These are phyloP conservation scores for Euura saliciscinereae DNA, from an alignment of 1,140 invertebrate genomes.

Conservation along the genomic window DNA sequence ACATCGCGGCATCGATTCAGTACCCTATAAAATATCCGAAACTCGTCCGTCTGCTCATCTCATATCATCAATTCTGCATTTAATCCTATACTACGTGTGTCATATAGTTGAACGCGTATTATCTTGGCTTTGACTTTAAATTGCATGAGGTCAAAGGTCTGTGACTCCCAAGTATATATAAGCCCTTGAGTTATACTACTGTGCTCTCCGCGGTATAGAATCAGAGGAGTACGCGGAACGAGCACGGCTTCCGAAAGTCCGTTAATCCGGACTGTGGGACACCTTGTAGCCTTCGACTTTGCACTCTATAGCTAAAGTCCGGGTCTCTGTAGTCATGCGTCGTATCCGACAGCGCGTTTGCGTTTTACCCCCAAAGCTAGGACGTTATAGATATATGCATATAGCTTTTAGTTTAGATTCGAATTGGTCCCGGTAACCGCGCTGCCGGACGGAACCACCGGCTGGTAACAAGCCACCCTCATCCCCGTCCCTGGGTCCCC, in stretches of 20 bases:
- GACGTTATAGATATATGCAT: too few relatives aligned
- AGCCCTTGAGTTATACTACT: background rate
- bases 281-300: background rate
- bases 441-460: background rate
- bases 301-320: background rate
- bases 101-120: too few relatives aligned
- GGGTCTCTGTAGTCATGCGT: too few relatives aligned
- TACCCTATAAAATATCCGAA: too few relatives aligned
- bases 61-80: too few relatives aligned
- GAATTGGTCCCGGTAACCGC: background rate
- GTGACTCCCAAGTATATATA: background rate
- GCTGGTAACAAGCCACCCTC: background rate
- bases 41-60: too few relatives aligned
- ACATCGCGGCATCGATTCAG: too few relatives aligned
- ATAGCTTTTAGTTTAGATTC: background rate
- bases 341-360: too few relatives aligned
- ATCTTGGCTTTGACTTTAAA: background rate
- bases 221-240: background rate
- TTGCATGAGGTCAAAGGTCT: conserved; percentile 6
- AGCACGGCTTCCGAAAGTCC: conserved; percentile 1
- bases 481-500: background rate
- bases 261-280: background rate
- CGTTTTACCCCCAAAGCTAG: too few relatives aligned
- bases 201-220: background rate
- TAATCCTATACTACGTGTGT: too few relatives aligned